Conservation (phyloP, 2,888 invertebrate genomes). For the Drosophila phalerata region DNA sequence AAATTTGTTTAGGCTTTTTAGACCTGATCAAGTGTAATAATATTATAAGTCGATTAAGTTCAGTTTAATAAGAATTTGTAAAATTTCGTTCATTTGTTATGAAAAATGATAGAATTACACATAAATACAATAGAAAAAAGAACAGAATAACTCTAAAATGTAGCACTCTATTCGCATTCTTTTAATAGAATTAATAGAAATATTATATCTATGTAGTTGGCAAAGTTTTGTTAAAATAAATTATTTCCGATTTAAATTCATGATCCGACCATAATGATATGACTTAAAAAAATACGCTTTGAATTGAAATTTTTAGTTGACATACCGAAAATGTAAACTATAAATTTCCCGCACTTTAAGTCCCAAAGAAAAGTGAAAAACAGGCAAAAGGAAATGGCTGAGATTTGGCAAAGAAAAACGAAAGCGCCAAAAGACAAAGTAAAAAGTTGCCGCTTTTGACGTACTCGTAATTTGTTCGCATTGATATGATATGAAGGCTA, state of each 20-base stretch:
- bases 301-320: constrained; percentile 26
- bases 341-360: constrained; percentile 56
- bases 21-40: background rate
- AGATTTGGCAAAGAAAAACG: constrained; percentile 37
- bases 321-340: constrained; percentile 36
- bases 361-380: constrained; percentile 28
- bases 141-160: background rate
- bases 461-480: constrained; percentile 41
- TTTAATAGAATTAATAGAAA: background rate
- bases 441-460: constrained; percentile 52
- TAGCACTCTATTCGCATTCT: background rate
- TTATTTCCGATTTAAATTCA: background rate
- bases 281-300: background rate
- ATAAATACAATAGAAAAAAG: background rate
- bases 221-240: background rate
- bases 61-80: background rate
- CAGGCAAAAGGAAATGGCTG: constrained; percentile 48
- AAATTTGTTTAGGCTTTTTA: background rate
- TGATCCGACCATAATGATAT: background rate
- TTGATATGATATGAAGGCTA: constrained; percentile 50
- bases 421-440: constrained; percentile 29
- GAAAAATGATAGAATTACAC: background rate
- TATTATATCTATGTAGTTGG: too few relatives aligned
- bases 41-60: background rate
- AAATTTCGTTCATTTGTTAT: background rate